Base-by-base conservation (phyloP, 2,888 invertebrate genomes). In the Hirtodrosophila histrioides region DNA sequence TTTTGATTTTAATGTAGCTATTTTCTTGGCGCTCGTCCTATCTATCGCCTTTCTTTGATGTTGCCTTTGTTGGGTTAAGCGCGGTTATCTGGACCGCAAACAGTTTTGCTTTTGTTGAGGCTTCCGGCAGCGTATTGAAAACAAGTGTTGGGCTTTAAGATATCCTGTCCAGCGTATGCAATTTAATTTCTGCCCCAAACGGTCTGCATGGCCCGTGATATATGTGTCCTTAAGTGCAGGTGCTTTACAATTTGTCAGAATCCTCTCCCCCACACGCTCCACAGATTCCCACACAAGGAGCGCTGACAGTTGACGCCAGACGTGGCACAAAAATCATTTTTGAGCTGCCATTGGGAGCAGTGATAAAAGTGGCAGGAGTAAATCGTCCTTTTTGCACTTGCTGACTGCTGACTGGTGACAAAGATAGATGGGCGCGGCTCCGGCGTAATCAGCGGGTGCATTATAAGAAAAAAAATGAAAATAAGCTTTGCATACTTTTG, bases 61-160 rank as follows among this genome's bases (percentile, higher is more conserved):
- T 61, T 69, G 31, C 27, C 54, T 27, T 40, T 41, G 55, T 57
- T 63, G 56, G 36, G 57, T 46, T 49, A 44, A 57, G 27, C 35
- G 43, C 33, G 69, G 57, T 85, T 86, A 81, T 86, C 57, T 68
- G 72, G 46, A 75, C 86, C 72, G 64, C 80, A 79, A 79, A 75
- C 67, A 64, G 61, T 78, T 74, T 54, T 53, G 36, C 78, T 56
- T 41, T 69, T 51, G 53, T 66, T 49, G 24, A 39, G 43, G 45
- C 6, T 45, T 37, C 35, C n/a, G 31, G 10, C 12, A 41, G 36
- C 27, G 27, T 10, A 35, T 39, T 31, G 12, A 40, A 24, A 35
- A 36, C 24, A 54, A 45, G 51, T 40, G 56, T 46, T 35, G 29
- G 33, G 36, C 44, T 43, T 50, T 24, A 29, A 36, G 36, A 33